These are phyloP conservation scores for Gallinago media DNA, from an alignment of 2,113 vertebrate genomes.

Conservation along the genomic window DNA sequence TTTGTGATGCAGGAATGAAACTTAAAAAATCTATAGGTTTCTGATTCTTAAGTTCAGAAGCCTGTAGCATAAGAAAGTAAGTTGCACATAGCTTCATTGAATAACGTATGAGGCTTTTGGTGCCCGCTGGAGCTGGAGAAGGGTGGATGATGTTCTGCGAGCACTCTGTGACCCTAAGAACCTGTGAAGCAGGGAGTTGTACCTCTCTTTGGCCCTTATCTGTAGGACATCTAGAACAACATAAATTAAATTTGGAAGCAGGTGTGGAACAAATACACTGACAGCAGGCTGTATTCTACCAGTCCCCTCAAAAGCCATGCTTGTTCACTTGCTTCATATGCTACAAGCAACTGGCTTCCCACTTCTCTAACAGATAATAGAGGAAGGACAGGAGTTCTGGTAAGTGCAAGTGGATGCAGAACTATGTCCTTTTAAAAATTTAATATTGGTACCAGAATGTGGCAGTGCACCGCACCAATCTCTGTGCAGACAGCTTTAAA, in stretches of 20 bases:
- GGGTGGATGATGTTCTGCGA: background rate
- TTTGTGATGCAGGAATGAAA: background rate
- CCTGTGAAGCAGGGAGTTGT: background rate
- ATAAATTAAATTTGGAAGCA: background rate
- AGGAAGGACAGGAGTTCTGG: background rate
- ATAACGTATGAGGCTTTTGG: background rate
- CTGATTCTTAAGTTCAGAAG: background rate
- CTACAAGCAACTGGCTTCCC: background rate
- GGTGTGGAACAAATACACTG: background rate
- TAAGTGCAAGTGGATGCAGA: background rate
- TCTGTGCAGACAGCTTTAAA: background rate
- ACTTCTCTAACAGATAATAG: background rate
- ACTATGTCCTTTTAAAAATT: background rate
- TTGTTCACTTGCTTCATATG: background rate
- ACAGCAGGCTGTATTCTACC: background rate
- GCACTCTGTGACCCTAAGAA: background rate
- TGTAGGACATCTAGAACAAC: background rate
- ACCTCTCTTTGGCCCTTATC: background rate
- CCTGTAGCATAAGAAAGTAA: background rate
- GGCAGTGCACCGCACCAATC: background rate
- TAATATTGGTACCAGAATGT: background rate
- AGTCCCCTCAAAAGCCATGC: background rate
- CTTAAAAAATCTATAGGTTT: background rate
- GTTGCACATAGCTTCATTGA: background rate
- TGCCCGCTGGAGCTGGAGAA: background rate